phyloP scores from a whole-genome alignment of 2,888 invertebrate species.

The Meloe dianella region DNA sequence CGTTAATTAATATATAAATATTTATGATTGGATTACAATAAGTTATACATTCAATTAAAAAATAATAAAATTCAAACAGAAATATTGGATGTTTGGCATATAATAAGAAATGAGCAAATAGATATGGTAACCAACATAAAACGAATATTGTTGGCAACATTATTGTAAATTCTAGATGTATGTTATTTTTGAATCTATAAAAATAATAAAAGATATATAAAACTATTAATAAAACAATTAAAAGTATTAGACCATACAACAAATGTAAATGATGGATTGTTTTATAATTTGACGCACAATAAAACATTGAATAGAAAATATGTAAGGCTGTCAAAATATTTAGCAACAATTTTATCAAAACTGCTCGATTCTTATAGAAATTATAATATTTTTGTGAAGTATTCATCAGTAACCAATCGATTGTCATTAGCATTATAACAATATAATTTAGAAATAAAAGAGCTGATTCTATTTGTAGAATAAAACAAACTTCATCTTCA shows the following conservation, averaged over 20 bases:
- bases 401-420: neutral
- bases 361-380: neutral
- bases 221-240: slow-evolving; percentile 4
- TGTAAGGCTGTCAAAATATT: neutral
- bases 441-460: neutral
- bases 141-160: slow-evolving; percentile 17
- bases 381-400: neutral
- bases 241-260: neutral
- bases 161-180: slow-evolving; percentile 18
- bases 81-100: neutral
- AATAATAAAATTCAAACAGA: slow-evolving; percentile 3
- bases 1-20: slow-evolving; percentile 4
- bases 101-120: slow-evolving; percentile 1
- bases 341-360: neutral
- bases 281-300: slow-evolving; percentile 20
- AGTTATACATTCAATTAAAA: slow-evolving; percentile 16
- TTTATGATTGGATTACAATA: slow-evolving; percentile 15
- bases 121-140: slow-evolving; percentile 20
- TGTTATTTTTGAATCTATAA: neutral
- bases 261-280: slow-evolving; percentile 11
- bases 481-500: neutral
- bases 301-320: slow-evolving; percentile 1
- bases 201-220: slow-evolving; percentile 13
- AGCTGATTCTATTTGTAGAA: neutral
- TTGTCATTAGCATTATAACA: neutral